phyloP scores from a whole-genome alignment of 2,113 vertebrate species.

The Bufo bufo region DNA sequence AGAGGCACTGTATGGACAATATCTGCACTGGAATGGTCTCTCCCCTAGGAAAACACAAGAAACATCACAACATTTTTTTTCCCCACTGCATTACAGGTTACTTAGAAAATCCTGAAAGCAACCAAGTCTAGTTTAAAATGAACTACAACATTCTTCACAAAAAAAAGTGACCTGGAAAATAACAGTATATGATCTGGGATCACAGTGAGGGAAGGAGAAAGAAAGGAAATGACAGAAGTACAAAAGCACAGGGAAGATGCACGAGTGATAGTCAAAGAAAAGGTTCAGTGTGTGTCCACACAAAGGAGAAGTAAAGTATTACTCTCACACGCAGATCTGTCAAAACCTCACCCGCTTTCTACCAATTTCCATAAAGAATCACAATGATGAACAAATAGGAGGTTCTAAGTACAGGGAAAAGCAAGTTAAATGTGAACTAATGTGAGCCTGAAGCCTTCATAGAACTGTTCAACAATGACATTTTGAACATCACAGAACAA shows the following conservation, averaged over 20 bases:
- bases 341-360: neutral
- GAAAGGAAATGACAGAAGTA: conserved; percentile 54
- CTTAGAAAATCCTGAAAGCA: neutral
- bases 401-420: conserved; percentile 61
- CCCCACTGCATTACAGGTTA: neutral
- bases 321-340: neutral
- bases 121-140: neutral
- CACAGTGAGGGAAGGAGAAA: conserved; percentile 57
- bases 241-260: conserved; percentile 2
- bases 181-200: conserved; percentile 61
- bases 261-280: conserved; percentile 12
- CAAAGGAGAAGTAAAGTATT: conserved; percentile 25
- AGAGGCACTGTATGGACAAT: conserved; percentile 83
- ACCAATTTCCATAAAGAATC: conserved; percentile 62
- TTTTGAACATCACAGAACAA: conserved; percentile 65
- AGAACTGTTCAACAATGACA: conserved; percentile 63
- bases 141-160: neutral
- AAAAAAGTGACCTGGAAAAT: conserved; percentile 15
- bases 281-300: conserved; percentile 34
- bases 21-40: conserved; percentile 79
- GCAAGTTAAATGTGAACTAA: conserved; percentile 63
- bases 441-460: conserved; percentile 62
- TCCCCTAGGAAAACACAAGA: conserved; percentile 71
- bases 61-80: conserved; percentile 39
- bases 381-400: conserved; percentile 56